Evolutionary conservation across 1,140 invertebrate genomes (phyloP).

Genomic region (Monomorium pharaonis): DNA sequence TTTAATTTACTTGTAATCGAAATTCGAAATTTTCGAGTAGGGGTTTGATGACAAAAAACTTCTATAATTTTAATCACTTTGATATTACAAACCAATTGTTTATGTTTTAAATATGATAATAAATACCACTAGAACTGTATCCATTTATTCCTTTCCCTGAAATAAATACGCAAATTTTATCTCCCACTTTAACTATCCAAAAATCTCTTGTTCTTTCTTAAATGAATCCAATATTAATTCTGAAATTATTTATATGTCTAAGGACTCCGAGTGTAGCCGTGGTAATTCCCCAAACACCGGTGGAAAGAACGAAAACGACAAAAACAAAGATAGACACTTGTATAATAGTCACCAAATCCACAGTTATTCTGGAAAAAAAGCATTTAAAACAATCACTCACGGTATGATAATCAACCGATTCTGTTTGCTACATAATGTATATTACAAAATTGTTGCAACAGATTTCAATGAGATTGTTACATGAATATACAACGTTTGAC

Average conservation of each 20-base stretch:
- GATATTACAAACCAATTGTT: too few species aligned
- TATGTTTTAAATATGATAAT: too few species aligned
- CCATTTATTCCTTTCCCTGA: too few species aligned
- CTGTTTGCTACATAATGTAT: background rate
- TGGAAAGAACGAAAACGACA: conserved; percentile 79
- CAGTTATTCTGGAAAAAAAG: conserved; percentile 81
- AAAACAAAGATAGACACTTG: conserved; percentile 80
- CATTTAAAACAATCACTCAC: conserved; percentile 80
- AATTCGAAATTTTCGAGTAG: too few species aligned
- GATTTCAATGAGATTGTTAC: conserved; percentile 57
- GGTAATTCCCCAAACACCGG: conserved; percentile 83
- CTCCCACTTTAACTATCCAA: too few species aligned
- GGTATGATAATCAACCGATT: conserved; percentile 70
- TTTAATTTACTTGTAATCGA: background rate
- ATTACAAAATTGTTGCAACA: background rate
- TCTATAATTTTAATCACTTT: too few species aligned
- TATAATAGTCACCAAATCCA: conserved; percentile 81
- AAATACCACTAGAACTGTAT: too few species aligned
- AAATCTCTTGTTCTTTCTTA: too few species aligned
- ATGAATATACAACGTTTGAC: conserved; percentile 35
- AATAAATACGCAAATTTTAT: too few species aligned
- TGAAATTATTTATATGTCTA: conserved; percentile 30
- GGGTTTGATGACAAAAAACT: too few species aligned
- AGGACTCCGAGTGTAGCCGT: conserved; percentile 85
- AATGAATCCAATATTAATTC: background rate